Base-by-base conservation (phyloP, 1,140 invertebrate genomes). In the Samia ricini region DNA sequence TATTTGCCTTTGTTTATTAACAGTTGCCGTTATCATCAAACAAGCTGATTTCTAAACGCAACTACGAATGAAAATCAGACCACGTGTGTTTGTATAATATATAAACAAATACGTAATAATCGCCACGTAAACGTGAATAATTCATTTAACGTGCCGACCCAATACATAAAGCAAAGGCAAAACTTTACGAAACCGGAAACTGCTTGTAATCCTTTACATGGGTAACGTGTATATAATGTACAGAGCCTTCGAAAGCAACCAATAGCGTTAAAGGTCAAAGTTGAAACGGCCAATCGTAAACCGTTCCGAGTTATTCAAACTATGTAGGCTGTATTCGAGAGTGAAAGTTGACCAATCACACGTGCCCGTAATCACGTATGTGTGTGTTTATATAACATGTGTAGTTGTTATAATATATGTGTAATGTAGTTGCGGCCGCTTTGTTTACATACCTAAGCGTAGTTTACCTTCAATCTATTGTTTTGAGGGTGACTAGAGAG, bases 261-360 rank as follows among this genome's bases (percentile, higher is more conserved):
- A 86, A 86, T 86, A 63, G 73, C 71, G 68, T 62, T 66, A 74
- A 86, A 86, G 81, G 83, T 86, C 83, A 85, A 67, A 79, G 69
- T 71, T 73, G 60, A 74, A 76, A 68, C 82, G 77, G 65, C 83
- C 83, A 86, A 86, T 83, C 68, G 65, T 66, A 60, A 63, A 62
- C 63, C 60, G 59, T 60, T 64, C 59, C 76, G 72, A 68, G 77
- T 79, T 69, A 84, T 84, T 77, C 73, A 56, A 84, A 84, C 77
- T 84, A 82, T 84, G 83, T 84, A 86, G 81, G 83, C 77, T 86
- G 75, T 71, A 68, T 75, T 64, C 69, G 83, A 84, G 78, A 86
- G 80, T 73, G 80, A 86, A 86, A 83, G 76, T 82, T 56, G 72
- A 66, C 83, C 80, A 86, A 86, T 84, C 60, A 74, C 63, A 74